Conservation (phyloP, 2,113 vertebrate genomes). For the Alligator sinensis region DNA sequence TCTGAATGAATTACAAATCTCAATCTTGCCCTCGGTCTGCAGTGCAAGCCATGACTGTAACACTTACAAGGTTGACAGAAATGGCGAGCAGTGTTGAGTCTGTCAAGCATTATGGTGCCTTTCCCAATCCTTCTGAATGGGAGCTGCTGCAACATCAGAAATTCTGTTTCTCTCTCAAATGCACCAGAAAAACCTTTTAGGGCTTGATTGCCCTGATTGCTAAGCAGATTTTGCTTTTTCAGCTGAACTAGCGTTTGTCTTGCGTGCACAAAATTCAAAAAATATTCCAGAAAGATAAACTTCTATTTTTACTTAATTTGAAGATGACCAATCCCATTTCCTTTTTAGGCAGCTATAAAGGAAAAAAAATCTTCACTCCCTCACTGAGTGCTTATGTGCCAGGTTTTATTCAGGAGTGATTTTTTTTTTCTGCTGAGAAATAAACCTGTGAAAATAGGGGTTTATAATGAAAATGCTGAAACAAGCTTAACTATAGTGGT, state of each 20-base stretch:
- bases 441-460: constrained; percentile 48
- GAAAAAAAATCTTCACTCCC: neutral
- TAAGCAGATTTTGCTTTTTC: neutral
- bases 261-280: neutral
- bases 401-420: neutral
- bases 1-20: neutral
- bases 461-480: constrained; percentile 45
- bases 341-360: neutral
- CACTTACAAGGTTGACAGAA: neutral
- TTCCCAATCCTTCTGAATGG: neutral
- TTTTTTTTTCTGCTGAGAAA: neutral
- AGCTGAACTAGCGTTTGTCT: neutral
- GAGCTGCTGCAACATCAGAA: neutral
- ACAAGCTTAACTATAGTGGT: constrained; percentile 4
- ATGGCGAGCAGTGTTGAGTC: neutral
- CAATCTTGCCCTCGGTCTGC: neutral
- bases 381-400: neutral
- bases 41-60: neutral
- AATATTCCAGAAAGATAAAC: neutral
- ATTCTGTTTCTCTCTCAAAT: neutral
- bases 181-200: neutral
- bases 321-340: neutral
- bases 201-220: neutral
- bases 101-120: neutral
- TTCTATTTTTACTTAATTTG: neutral